Conservation (phyloP, 2,888 invertebrate genomes). For the Branchellion lobata region DNA sequence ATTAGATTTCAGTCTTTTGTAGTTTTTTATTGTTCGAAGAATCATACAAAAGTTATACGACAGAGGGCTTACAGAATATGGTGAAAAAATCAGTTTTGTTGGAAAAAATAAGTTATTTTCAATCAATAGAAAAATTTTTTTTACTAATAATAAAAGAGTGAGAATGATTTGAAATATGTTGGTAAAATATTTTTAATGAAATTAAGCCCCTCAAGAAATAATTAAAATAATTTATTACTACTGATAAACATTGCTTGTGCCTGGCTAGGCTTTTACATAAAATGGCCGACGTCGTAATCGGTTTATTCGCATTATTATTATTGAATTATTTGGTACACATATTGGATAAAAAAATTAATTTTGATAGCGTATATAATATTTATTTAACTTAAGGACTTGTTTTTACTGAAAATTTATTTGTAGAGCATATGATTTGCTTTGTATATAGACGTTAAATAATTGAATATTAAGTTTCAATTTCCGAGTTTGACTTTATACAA, state of each 20-base stretch:
- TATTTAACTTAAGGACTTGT: not conserved
- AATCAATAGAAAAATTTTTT: too few species aligned
- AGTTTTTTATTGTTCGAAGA: too few species aligned
- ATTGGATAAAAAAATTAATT: not conserved
- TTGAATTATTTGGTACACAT: not conserved
- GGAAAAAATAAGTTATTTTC: too few species aligned
- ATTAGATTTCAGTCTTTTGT: too few species aligned
- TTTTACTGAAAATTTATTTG: not conserved
- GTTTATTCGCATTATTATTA: not conserved
- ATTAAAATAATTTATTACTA: constrained; percentile 7
- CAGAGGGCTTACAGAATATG: too few species aligned
- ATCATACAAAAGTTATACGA: too few species aligned
- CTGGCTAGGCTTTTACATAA: not conserved
- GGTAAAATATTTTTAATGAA: too few species aligned
- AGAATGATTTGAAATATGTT: too few species aligned
- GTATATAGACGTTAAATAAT: not conserved
- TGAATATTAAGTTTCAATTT: not conserved
- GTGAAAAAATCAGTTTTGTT: too few species aligned
- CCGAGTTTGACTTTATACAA: not conserved
- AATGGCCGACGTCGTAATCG: not conserved
- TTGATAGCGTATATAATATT: not conserved
- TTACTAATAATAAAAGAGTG: too few species aligned
- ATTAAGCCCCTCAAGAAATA: not conserved
- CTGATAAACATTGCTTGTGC: constrained; percentile 5
- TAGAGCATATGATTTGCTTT: not conserved